phyloP scores from a whole-genome alignment of 2,113 vertebrate genomes.

The Coreoperca whiteheadi region DNA sequence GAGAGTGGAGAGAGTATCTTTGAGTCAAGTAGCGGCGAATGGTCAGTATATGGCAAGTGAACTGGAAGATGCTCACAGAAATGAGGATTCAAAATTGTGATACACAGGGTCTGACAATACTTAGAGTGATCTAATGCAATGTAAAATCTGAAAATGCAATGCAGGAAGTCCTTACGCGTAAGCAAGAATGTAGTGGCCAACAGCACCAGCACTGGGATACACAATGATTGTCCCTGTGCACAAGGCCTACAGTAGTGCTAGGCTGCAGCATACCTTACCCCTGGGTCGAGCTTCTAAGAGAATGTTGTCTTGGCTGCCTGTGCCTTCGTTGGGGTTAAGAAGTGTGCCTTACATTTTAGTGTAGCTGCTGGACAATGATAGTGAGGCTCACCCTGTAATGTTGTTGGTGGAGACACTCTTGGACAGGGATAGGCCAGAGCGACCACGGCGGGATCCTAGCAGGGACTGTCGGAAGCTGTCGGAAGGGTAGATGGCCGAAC shows the following conservation, averaged over 20 bases:
- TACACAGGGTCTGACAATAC: no score
- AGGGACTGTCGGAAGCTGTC: slow-evolving; percentile 91
- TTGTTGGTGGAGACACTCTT: slow-evolving; percentile 97
- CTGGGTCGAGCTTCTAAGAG: background rate
- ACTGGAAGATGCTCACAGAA: background rate
- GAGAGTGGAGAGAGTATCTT: background rate
- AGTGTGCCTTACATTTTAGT: background rate
- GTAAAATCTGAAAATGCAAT: no score
- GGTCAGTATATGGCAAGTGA: no score
- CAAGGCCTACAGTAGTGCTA: background rate
- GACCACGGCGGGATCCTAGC: slow-evolving; percentile 88
- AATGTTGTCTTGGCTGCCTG: background rate
- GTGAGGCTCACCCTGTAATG: slow-evolving; percentile 89
- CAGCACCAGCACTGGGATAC: no score
- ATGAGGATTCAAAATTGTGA: no score
- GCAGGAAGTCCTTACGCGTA: no score
- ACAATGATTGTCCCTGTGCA: background rate
- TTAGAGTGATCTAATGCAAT: no score
- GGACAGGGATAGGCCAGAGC: slow-evolving; percentile 88
- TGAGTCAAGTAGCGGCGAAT: no score
- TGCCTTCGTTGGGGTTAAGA: background rate
- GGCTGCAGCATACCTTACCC: background rate
- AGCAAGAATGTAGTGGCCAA: no score
- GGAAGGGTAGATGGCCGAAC: slow-evolving; percentile 91
- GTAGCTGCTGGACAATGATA: background rate